phyloP scores from a whole-genome alignment of 2,113 vertebrate species.

The Poeciliopsis turrubarensis region DNA sequence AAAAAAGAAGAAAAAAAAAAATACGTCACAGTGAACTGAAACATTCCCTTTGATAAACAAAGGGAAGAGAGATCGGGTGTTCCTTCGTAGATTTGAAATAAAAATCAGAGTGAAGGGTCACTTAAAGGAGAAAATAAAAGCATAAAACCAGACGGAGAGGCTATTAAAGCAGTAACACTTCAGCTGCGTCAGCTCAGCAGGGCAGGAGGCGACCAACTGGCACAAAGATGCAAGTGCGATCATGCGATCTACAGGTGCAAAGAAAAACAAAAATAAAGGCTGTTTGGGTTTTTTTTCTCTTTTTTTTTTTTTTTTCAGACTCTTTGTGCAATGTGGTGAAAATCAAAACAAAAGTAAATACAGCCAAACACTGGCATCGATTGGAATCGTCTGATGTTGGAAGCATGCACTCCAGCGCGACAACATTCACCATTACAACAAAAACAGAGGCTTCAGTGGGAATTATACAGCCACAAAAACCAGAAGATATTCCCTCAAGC shows the following conservation, averaged over 20 bases:
- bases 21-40: constrained; percentile 71
- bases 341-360: constrained; percentile 1
- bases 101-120: constrained; percentile 59
- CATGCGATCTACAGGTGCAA: constrained; percentile 55
- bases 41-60: constrained; percentile 60
- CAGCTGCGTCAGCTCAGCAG: constrained; percentile 45
- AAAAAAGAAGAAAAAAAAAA: constrained; percentile 21
- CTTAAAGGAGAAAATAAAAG: constrained; percentile 63
- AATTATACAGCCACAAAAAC: constrained; percentile 30
- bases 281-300: constrained; percentile 13
- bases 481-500: constrained; percentile 20
- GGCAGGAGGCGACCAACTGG: constrained; percentile 45
- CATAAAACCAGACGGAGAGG: constrained; percentile 37
- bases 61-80: background rate
- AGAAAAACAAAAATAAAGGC: constrained; percentile 55
- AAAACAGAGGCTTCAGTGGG: constrained; percentile 22
- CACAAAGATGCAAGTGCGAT: constrained; percentile 47
- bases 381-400: constrained; percentile 24
- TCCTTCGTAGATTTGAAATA: constrained; percentile 37
- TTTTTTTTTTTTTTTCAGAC: constrained; percentile 31
- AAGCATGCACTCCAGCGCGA: constrained; percentile 37
- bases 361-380: constrained; percentile 24
- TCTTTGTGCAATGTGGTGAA: constrained; percentile 47
- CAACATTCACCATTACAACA: constrained; percentile 28
- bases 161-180: constrained; percentile 58